These are phyloP conservation scores for Gnathonemus longibarbis DNA, from an alignment of 2,113 vertebrate genomes.

Conservation along the genomic window DNA sequence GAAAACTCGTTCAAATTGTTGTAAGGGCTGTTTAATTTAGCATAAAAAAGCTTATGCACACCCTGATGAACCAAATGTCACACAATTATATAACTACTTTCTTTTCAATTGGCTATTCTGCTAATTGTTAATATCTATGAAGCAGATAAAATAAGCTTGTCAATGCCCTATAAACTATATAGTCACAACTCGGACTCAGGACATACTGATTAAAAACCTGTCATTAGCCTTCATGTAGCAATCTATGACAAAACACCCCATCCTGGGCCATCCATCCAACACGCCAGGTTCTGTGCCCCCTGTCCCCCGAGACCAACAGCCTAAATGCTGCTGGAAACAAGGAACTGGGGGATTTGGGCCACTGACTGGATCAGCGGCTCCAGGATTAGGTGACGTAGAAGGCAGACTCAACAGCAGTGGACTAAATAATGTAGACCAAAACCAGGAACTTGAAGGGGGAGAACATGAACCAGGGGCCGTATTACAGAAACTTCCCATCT, in stretches of 20 bases:
- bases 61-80: background rate
- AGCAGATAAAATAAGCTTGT: background rate
- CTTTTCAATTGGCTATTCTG: background rate
- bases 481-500: background rate
- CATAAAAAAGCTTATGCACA: background rate
- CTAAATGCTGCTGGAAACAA: background rate
- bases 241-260: too few species aligned
- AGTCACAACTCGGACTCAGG: too few species aligned
- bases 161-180: background rate
- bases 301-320: background rate
- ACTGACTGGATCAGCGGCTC: background rate
- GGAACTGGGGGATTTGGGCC: background rate
- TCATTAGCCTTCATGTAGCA: too few species aligned
- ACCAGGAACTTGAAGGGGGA: background rate
- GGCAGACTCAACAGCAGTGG: background rate
- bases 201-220: too few species aligned
- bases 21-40: background rate
- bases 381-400: background rate
- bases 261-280: too few species aligned
- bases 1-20: background rate
- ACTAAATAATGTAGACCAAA: background rate
- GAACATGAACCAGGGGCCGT: background rate
- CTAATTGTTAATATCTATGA: background rate
- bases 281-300: too few species aligned
- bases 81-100: background rate